Base-by-base conservation (phyloP, 2,888 invertebrate species). In the Leptopilina drosophilae region DNA sequence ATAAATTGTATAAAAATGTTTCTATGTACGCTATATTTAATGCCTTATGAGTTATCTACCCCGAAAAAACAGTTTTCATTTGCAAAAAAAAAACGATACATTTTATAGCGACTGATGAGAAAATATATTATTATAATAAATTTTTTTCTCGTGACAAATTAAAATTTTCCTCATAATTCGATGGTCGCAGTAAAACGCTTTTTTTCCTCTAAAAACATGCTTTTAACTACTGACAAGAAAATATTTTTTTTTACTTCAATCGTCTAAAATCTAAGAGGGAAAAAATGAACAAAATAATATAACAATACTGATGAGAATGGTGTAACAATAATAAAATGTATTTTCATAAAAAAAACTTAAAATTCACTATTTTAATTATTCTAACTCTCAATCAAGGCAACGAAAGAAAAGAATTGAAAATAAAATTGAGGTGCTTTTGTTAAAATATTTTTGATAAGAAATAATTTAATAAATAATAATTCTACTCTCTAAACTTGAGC, bases 1-100 rank as follows among this genome's bases (percentile, higher is more conserved):
- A 87, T 84, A 87, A 87, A 87, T 87, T 83, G 87, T 87, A 87
- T 87, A 86, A 87, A 87, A 87, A 87, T 87, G 56, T 73, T 73
- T 56, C 73, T 73, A 73, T 73, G 56, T 73, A 73, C 73, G 73
- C 73, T 73, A 73, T n/a, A 56, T 73, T 49, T 40, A 73, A 73
- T 73, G 56, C 33, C 56, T 73, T 73, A 73, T 73, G 56, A 73
- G n/a, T 73, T 42, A 73, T 73, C 56, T 73, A 73, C 73, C 53
- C 56, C 14, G 42, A 73, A 40, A 49, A 33, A 56, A 73, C 49
- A 73, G 56, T 33, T 73, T 20, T n/a, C 33, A 56, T 33, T 73
- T n/a, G 56, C 73, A 73, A 20, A 56, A 73, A 56, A 73, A 20
- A 56, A 73, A 73, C 20, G 26, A 11, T 69, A 33, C 33, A 49